Base-by-base conservation (phyloP, 2,888 invertebrate species). In the Drosophila niveifrons region DNA sequence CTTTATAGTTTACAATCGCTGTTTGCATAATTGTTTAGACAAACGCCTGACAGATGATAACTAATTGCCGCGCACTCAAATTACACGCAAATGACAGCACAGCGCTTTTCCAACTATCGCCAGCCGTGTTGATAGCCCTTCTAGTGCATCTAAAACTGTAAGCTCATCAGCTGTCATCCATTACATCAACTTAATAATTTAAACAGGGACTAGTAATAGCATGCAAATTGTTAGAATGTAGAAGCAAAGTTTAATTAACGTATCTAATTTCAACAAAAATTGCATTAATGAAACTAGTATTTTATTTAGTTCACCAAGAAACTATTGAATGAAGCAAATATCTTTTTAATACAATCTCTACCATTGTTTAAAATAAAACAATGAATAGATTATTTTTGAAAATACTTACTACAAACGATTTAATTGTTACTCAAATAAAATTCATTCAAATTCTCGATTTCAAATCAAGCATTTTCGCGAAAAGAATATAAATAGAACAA, bases 41-140 rank as follows among this genome's bases (percentile, higher is more conserved):
- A 87, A 72, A 71, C 68, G 71, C 69, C 57, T 89, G 84, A 89
- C 85, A 89, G 82, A 85, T 85, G 75, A 75, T 88, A 79, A 88
- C 71, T 85, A 88, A 89, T 89, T 85, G 86, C 86, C 48, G 47
- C 68, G 78, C 89, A 80, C 68, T 89, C 78, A 53, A 80, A 78
- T 84, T 78, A 83, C 79, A 13, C 11, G 13, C 29, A 65, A 62
- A 55, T 57, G 79, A 69, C 61, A 66, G 50, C 47, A 15, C 66
- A 72, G 11, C 13, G 46, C 1, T 29, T 13, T 7, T 63, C 58
- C 50, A 70, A 74, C 84, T 84, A 66, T 67, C 52, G 23, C 8
- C 8, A 18, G 1, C 43, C 7, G 8, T 8, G 11, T 55, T 47
- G 63, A 63, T 55, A 55, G 41, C 39, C 29, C 10, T 15, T 8